phyloP scores from a whole-genome alignment of 2,888 invertebrate genomes.

The Agrochola lota region DNA sequence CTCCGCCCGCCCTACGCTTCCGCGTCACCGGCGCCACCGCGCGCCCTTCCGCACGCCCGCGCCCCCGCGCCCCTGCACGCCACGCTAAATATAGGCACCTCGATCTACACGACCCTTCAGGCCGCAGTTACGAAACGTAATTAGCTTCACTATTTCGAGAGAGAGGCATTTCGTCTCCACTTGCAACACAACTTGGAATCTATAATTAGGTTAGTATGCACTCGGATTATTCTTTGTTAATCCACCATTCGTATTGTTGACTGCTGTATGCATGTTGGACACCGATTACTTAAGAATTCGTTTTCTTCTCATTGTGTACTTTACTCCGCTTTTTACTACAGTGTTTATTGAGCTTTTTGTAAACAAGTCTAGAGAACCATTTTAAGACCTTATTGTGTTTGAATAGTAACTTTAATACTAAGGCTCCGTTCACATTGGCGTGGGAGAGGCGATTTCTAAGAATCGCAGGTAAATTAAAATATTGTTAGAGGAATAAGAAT shows the following conservation, averaged over 20 bases:
- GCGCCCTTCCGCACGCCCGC: conserved; percentile 57
- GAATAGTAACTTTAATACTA: conserved; percentile 29
- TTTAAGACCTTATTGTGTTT: conserved; percentile 59
- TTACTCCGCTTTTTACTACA: conserved; percentile 39
- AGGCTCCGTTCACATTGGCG: conserved; percentile 12
- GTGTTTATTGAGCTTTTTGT: conserved; percentile 53
- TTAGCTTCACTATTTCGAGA: conserved; percentile 87
- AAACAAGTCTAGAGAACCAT: conserved; percentile 41
- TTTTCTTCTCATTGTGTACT: conserved; percentile 35
- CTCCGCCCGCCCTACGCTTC: conserved; percentile 90
- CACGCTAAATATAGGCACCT: conserved; percentile 84
- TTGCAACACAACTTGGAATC: conserved; percentile 66
- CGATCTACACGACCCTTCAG: conserved; percentile 83
- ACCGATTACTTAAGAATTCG: conserved; percentile 33
- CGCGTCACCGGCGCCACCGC: conserved; percentile 82
- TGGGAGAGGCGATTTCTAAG: too few species aligned
- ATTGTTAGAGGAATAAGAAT: neutral
- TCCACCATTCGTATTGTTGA: conserved; percentile 37
- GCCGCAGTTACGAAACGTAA: conserved; percentile 86
- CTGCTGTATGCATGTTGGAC: conserved; percentile 35
- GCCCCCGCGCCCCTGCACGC: conserved; percentile 64
- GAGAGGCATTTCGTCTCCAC: conserved; percentile 71
- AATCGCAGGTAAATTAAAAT: too few species aligned
- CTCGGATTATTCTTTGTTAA: conserved; percentile 48
- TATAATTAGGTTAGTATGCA: conserved; percentile 66